A percentile compares a stretch with the other conserved stretches of the same genome.
These are phyloP conservation scores for Diploptera punctata DNA, from an alignment of 2,888 invertebrate genomes.

Conservation along the genomic window DNA sequence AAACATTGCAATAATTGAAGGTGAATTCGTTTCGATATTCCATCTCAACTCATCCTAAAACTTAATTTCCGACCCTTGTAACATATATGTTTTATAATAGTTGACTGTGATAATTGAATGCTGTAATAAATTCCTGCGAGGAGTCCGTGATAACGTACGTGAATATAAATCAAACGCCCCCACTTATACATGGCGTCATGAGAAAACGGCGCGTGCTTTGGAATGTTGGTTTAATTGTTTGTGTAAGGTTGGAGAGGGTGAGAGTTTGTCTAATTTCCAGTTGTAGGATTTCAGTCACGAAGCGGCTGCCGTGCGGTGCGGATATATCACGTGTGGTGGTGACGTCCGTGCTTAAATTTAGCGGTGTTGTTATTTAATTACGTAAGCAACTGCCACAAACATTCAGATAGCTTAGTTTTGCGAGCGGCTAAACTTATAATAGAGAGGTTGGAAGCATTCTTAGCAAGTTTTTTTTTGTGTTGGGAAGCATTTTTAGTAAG, in stretches of 20 bases:
- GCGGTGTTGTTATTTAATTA: slow-evolving; percentile 11
- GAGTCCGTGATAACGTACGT: too few relatives aligned
- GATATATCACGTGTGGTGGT: background rate
- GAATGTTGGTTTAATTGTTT: slow-evolving; percentile 23
- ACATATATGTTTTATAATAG: too few relatives aligned
- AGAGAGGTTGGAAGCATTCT: too few relatives aligned
- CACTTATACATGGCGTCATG: slow-evolving; percentile 7
- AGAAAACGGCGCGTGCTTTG: slow-evolving; percentile 11
- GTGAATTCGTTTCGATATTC: too few relatives aligned
- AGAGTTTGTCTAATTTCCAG: background rate
- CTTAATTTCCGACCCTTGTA: too few relatives aligned
- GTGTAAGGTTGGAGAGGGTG: background rate
- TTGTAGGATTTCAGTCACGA: slow-evolving; percentile 1
- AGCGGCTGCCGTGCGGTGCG: background rate
- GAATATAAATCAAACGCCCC: slow-evolving; percentile 4
- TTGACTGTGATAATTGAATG: too few relatives aligned
- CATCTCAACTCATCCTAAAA: too few relatives aligned
- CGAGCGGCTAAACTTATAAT: background rate
- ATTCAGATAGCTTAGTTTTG: slow-evolving; percentile 1
- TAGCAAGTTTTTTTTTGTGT: too few relatives aligned
- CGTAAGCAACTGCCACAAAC: background rate
- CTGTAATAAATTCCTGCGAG: too few relatives aligned
- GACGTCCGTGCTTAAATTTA: slow-evolving; percentile 16
- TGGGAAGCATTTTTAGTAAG: too few relatives aligned
- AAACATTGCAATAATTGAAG: too few relatives aligned